These are phyloP conservation scores for Tarsius wallacei DNA, from an alignment of 2,797 vertebrate species.

Conservation along the genomic window DNA sequence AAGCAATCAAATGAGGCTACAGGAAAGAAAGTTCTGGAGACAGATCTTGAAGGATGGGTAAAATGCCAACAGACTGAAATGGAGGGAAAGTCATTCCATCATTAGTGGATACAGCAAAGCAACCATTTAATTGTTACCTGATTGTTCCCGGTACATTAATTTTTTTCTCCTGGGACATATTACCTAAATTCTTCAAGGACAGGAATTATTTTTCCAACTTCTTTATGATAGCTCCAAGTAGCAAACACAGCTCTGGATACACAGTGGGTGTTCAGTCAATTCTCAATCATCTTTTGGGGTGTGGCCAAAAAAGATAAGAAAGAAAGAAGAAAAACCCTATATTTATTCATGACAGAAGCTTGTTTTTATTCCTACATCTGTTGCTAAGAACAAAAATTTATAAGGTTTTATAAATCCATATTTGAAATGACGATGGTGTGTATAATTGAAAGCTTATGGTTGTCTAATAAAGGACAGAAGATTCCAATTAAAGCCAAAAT, in stretches of 20 bases:
- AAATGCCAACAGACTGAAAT: not conserved
- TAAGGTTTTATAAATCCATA: conserved; percentile 75
- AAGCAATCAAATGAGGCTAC: not conserved
- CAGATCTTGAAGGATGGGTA: not conserved
- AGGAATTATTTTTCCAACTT: conserved; percentile 64
- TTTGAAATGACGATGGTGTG: conserved; percentile 81
- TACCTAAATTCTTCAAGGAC: conserved; percentile 64
- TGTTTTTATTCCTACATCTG: conserved; percentile 78
- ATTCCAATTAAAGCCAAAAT: conserved; percentile 82
- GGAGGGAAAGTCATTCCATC: not conserved
- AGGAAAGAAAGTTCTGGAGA: conserved; percentile 47
- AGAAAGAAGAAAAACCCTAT: conserved; percentile 47
- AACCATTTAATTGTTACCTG: conserved; percentile 2
- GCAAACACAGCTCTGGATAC: conserved; percentile 39
- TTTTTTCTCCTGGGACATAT: conserved; percentile 54
- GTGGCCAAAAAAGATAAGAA: not conserved
- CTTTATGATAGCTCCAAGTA: conserved; percentile 47
- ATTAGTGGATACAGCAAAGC: not conserved
- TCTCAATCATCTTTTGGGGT: conserved; percentile 54
- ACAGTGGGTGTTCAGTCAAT: conserved; percentile 53
- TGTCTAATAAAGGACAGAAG: conserved; percentile 84
- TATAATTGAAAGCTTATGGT: conserved; percentile 82
- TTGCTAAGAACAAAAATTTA: conserved; percentile 79
- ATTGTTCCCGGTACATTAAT: not conserved
- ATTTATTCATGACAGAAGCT: conserved; percentile 69